Base-by-base conservation (phyloP, 2,888 invertebrate species). In the Melipona bicolor region DNA sequence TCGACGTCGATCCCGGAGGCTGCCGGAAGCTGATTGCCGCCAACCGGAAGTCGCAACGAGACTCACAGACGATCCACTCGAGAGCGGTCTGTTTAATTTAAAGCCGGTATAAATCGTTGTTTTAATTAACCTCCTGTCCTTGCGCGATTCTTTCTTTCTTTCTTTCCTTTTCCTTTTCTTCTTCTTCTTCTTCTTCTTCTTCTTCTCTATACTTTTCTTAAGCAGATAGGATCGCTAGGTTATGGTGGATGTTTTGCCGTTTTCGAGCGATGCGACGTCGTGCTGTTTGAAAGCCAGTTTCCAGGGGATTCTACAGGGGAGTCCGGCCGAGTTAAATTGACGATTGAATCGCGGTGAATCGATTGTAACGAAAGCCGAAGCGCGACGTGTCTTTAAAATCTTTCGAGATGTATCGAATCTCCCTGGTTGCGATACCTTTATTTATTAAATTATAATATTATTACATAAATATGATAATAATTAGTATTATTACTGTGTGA, bases 41-140 rank as follows among this genome's bases (percentile, higher is more conserved):
- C 64, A 32, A 65, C n/a, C 64, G 80, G 56, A 77, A 80, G 56
- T 36, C 79, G 61, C 27, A 19, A 32, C 15, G 36, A 52, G 54
- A 59, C 43, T n/a, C 24, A 27, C 52, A 27, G 50, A 36, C 65
- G 61, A n/a, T 32, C 24, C 19, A 15, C 11, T 49, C 59, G n/a
- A 24, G 50, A 56, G 24, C 61, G 64, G 27, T 27, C n/a, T 49
- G 65, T 61, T 59, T 79, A 27, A 43, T 69, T 69, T 62, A 17
- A 54, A 76, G 6, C 56, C 21, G 15, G 54, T 36, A 70, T 79
- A 70, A 76, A 79, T 76, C 76, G 69, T 54, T 24, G 61, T 56
- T 76, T 76, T 79, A 79, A 79, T 79, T 79, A 79, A 79, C 64
- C 69, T 43, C 59, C 62, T 54, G 69, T 79, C 76, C 79, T 79